These are phyloP conservation scores for Megatriorchis doriae DNA, from an alignment of 2,113 vertebrate genomes.

Conservation along the genomic window DNA sequence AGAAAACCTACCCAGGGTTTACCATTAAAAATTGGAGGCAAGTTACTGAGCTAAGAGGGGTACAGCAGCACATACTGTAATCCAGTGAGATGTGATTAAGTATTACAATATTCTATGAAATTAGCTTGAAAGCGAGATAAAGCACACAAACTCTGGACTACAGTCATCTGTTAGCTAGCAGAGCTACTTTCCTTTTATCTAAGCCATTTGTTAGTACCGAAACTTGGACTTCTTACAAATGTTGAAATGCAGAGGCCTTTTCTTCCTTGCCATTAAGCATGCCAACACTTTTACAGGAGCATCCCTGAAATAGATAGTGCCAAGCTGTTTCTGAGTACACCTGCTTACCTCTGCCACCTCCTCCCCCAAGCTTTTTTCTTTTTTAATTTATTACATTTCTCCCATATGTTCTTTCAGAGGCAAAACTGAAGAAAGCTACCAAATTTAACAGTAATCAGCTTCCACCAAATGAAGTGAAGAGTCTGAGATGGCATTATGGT, in stretches of 20 bases:
- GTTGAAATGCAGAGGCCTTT: background rate
- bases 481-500: background rate
- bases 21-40: fast-evolving
- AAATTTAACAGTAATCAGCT: background rate
- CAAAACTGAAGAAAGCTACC: background rate
- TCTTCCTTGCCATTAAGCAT: background rate
- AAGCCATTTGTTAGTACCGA: background rate
- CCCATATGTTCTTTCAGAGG: background rate
- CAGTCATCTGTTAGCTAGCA: background rate
- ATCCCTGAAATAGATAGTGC: background rate
- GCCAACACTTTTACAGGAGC: background rate
- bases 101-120: background rate
- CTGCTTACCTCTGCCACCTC: conserved; percentile 2
- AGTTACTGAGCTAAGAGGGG: background rate
- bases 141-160: background rate
- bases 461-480: background rate
- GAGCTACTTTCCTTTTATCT: background rate
- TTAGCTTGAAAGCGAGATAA: background rate
- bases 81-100: background rate
- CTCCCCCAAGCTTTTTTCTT: background rate
- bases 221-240: background rate
- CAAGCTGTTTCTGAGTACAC: background rate
- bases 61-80: fast-evolving
- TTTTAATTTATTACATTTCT: background rate
- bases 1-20: background rate